phyloP scores from a whole-genome alignment of 35 echinoderm and acorn worm species.

The Hemicentrotus pulcherrimus region DNA sequence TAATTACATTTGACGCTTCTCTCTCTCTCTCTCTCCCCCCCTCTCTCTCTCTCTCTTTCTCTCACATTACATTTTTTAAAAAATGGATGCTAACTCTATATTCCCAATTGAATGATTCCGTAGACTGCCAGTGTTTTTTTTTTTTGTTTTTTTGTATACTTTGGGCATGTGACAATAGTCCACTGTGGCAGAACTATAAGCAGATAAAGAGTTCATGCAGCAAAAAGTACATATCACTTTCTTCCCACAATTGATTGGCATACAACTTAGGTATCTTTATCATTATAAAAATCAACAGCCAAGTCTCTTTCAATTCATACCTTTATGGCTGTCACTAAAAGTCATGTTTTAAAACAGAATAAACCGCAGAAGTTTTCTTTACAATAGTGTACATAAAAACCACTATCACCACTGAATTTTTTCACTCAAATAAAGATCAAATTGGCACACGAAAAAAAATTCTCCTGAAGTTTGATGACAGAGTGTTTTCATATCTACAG shows the following conservation, averaged over 20 bases:
- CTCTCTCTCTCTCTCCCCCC: too few species aligned
- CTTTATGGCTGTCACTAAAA: not conserved
- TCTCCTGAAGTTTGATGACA: not conserved
- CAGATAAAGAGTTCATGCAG: not conserved
- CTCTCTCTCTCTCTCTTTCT: too few species aligned
- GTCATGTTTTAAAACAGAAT: not conserved
- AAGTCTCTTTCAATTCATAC: not conserved
- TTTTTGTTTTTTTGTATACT: too few species aligned
- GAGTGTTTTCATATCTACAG: not conserved
- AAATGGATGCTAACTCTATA: too few species aligned
- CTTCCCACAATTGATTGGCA: not conserved
- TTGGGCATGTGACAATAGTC: too few species aligned
- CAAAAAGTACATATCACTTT: not conserved
- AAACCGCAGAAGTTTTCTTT: not conserved
- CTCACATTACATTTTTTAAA: too few species aligned
- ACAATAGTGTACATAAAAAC: not conserved
- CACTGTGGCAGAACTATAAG: too few species aligned
- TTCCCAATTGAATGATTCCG: too few species aligned
- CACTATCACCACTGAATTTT: not conserved
- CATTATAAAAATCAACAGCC: not conserved
- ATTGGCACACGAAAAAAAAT: not conserved
- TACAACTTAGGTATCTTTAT: not conserved
- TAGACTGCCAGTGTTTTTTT: too few species aligned
- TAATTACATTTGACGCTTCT: too few species aligned
- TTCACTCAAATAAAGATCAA: too few species aligned